phyloP scores from a whole-genome alignment of 1,140 invertebrate genomes.

The Meloidogyne exigua region DNA sequence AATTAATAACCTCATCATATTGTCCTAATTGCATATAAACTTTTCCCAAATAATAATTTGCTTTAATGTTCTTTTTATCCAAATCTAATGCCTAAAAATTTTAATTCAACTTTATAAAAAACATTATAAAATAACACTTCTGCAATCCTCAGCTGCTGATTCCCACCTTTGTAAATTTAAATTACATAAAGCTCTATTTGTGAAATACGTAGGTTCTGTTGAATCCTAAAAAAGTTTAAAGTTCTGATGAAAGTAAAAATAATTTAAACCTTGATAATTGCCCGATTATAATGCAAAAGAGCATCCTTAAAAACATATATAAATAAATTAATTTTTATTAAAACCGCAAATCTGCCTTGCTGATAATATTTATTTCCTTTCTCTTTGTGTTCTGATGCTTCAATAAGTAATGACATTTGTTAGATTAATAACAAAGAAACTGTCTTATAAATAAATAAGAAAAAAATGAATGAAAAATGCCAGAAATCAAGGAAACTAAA shows the following conservation, averaged over 20 bases:
- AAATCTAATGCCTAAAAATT: constrained; percentile 44
- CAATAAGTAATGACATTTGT: neutral
- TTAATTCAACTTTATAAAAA: neutral
- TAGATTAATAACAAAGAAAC: no score
- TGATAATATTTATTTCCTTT: constrained; percentile 34
- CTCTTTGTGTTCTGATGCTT: constrained; percentile 32
- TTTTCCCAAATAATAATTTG: constrained; percentile 57
- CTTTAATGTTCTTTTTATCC: constrained; percentile 55
- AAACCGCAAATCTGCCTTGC: constrained; percentile 17
- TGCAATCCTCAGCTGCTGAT: constrained; percentile 52
- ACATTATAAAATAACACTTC: constrained; percentile 26
- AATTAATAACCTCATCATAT: constrained; percentile 48
- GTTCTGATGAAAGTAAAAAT: constrained; percentile 21
- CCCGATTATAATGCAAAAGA: constrained; percentile 46
- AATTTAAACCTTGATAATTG: constrained; percentile 47
- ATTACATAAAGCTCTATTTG: constrained; percentile 52
- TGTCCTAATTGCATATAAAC: constrained; percentile 42
- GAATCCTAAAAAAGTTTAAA: constrained; percentile 4
- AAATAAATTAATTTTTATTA: constrained; percentile 7
- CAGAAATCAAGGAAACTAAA: no score
- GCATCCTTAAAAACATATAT: constrained; percentile 44
- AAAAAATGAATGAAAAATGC: neutral
- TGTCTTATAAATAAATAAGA: neutral
- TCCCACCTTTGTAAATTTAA: constrained; percentile 57
- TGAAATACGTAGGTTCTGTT: constrained; percentile 42